phyloP scores from a whole-genome alignment of 2,888 invertebrate species.

The Chesias legatella region DNA sequence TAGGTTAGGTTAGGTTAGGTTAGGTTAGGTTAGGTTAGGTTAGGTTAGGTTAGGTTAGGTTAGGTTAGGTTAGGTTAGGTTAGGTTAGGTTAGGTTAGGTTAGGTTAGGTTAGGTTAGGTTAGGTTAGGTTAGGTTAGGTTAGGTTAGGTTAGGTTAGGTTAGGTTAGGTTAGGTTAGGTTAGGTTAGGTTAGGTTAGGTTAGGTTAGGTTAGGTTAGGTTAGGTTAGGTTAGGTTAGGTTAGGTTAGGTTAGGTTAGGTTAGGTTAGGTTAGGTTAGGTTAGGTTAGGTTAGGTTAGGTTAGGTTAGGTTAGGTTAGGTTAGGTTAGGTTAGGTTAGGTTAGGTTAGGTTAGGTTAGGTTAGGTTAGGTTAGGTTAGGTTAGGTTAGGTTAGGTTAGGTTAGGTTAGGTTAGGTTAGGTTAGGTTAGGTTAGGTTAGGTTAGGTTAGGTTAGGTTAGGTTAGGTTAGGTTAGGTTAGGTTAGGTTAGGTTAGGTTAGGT shows the following conservation, averaged over 20 bases:
- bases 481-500: constrained; percentile 30
- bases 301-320: constrained; percentile 27
- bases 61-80: constrained; percentile 3
- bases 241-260: constrained; percentile 26
- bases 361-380: constrained; percentile 20
- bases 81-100: background rate
- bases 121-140: constrained; percentile 15
- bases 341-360: constrained; percentile 22
- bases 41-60: background rate
- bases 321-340: constrained; percentile 23
- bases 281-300: constrained; percentile 27
- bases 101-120: background rate
- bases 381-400: constrained; percentile 16
- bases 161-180: constrained; percentile 18
- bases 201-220: constrained; percentile 23
- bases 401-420: constrained; percentile 13
- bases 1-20: constrained; percentile 17
- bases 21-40: constrained; percentile 7
- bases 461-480: constrained; percentile 28
- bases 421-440: constrained; percentile 17
- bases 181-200: constrained; percentile 23
- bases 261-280: constrained; percentile 27
- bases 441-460: constrained; percentile 17
- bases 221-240: constrained; percentile 25
- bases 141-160: constrained; percentile 18